A percentile compares a stretch with the other conserved stretches of the same genome.
These are phyloP conservation scores for Parapsyche elsis DNA, from an alignment of 1,140 invertebrate genomes.

Conservation along the genomic window DNA sequence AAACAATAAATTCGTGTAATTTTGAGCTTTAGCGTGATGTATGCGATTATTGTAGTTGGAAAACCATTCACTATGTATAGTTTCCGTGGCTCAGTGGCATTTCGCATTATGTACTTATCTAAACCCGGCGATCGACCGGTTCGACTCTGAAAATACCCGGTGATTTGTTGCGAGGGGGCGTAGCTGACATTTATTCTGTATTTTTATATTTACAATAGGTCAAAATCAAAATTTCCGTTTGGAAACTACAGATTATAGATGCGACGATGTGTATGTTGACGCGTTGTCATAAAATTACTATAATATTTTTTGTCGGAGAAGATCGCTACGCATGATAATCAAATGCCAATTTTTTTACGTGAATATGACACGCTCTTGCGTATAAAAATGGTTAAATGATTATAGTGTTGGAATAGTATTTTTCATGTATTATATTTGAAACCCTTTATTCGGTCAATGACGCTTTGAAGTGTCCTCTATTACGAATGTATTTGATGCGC, in stretches of 20 bases:
- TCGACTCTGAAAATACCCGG: not conserved
- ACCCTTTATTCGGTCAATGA: too few species aligned
- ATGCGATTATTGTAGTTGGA: not conserved
- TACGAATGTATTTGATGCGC: too few species aligned
- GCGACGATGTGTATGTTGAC: too few species aligned
- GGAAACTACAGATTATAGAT: not conserved
- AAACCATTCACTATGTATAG: slow-evolving; percentile 6
- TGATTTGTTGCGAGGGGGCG: slow-evolving; percentile 19
- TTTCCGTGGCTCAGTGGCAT: not conserved
- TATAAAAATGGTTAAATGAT: too few species aligned
- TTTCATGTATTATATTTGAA: too few species aligned
- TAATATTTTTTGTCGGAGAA: too few species aligned
- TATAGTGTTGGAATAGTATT: too few species aligned
- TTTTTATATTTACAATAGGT: slow-evolving; percentile 13
- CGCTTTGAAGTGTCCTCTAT: too few species aligned
- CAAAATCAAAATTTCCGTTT: not conserved
- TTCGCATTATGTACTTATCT: not conserved
- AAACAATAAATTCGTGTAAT: not conserved
- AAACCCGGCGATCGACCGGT: not conserved
- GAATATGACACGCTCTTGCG: too few species aligned
- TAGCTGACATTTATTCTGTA: slow-evolving; percentile 17
- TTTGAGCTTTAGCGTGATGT: not conserved
- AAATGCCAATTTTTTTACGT: too few species aligned
- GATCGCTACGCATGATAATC: too few species aligned
- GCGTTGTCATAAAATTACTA: too few species aligned